These are phyloP conservation scores for Spea multiplicata DNA, from an alignment of 2,113 vertebrate species.

Conservation along the genomic window DNA sequence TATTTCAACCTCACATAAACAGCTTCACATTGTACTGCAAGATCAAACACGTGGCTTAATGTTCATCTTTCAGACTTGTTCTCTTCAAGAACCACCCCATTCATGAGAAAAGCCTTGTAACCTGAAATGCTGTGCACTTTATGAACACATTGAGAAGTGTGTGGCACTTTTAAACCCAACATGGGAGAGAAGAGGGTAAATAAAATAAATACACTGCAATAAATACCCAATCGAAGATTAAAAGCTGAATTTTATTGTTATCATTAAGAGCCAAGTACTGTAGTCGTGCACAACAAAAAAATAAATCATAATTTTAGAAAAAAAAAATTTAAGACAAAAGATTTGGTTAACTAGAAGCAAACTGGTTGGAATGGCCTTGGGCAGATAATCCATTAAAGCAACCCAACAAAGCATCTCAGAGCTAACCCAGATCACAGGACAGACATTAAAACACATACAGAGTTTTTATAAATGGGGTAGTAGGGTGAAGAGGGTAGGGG, in stretches of 20 bases:
- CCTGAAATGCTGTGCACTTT: no score
- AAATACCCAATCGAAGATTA: constrained; percentile 23
- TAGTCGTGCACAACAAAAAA: constrained; percentile 46
- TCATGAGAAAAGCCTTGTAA: no score
- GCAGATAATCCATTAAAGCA: constrained; percentile 7
- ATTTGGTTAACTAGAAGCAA: constrained; percentile 40
- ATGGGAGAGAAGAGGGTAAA: no score
- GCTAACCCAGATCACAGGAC: constrained; percentile 35
- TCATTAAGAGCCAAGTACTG: constrained; percentile 46
- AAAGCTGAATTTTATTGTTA: constrained; percentile 48
- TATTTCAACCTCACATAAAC: no score
- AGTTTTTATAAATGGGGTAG: constrained; percentile 9
- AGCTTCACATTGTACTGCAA: no score
- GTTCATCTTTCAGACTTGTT: no score
- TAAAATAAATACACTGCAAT: no score
- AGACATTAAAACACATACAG: constrained; percentile 24
- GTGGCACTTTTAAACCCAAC: no score
- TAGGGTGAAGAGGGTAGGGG: background rate
- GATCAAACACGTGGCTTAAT: no score
- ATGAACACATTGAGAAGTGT: no score
- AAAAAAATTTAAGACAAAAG: constrained; percentile 17
- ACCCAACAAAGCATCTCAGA: constrained; percentile 34
- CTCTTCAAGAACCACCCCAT: no score
- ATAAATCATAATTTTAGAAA: constrained; percentile 16
- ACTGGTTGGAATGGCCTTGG: constrained; percentile 33